These are phyloP conservation scores for Heliconius ethilla DNA, from an alignment of 2,888 invertebrate species.

Conservation along the genomic window DNA sequence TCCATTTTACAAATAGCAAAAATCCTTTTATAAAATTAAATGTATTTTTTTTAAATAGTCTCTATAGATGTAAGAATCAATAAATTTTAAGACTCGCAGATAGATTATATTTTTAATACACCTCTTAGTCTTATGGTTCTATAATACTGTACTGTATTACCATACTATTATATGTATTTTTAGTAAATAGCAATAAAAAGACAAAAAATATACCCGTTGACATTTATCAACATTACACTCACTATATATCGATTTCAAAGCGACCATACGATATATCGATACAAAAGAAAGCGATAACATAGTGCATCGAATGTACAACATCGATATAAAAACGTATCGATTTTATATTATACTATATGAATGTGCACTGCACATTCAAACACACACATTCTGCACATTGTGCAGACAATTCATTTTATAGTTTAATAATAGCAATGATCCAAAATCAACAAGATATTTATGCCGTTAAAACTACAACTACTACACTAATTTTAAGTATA, in stretches of 20 bases:
- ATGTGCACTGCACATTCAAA: no score
- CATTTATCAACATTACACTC: not conserved
- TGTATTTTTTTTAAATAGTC: not conserved
- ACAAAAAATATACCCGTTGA: not conserved
- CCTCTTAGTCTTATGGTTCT: no score
- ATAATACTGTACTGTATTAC: no score
- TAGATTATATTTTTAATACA: no score
- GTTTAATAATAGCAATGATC: no score
- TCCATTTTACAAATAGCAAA: not conserved
- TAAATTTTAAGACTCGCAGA: not conserved
- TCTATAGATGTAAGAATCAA: not conserved
- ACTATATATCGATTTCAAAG: not conserved
- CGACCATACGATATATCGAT: not conserved
- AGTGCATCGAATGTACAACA: not conserved
- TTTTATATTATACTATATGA: not conserved
- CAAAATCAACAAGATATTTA: no score
- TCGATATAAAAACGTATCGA: not conserved
- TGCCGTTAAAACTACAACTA: no score
- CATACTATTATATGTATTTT: no score
- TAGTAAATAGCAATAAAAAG: not conserved
- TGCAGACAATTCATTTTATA: not conserved
- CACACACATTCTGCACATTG: no score
- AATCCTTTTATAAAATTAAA: not conserved
- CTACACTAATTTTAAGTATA: no score
- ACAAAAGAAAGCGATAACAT: not conserved